Evolutionary conservation across 2,888 invertebrate genomes (phyloP).

Genomic region (Timandra comae): DNA sequence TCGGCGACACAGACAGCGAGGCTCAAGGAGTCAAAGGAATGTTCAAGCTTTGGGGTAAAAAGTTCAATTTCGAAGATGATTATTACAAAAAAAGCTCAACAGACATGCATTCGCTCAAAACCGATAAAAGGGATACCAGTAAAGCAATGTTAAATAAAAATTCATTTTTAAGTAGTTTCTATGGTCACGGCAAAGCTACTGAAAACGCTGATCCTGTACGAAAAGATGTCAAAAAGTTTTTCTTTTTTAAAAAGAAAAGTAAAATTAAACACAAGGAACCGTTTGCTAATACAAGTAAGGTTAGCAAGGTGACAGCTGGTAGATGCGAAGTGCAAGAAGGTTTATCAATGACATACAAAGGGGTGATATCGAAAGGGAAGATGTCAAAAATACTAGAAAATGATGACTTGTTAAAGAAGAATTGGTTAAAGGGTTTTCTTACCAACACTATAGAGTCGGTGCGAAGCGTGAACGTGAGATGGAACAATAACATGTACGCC

Average conservation of each 20-base stretch:
- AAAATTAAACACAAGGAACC: constrained; percentile 28
- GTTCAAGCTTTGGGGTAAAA: constrained; percentile 60
- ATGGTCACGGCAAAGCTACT: no score
- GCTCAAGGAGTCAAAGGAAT: constrained; percentile 48
- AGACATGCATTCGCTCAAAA: no score
- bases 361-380: constrained; percentile 10
- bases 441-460: constrained; percentile 38
- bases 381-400: constrained; percentile 19
- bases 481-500: constrained; percentile 51
- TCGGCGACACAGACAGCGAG: constrained; percentile 33
- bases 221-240: constrained; percentile 1
- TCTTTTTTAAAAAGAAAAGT: constrained; percentile 7
- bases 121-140: no score
- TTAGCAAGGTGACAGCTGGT: constrained; percentile 49
- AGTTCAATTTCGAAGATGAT: constrained; percentile 50
- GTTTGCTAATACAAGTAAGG: constrained; percentile 15
- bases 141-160: no score
- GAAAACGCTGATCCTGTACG: no score
- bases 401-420: constrained; percentile 33
- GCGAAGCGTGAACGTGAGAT: constrained; percentile 49
- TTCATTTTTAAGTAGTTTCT: no score
- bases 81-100: constrained; percentile 17
- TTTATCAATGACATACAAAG: constrained; percentile 32
- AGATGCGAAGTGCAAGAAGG: constrained; percentile 55
- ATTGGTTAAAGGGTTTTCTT: constrained; percentile 49